phyloP scores from a whole-genome alignment of 2,797 vertebrate species.

The Linurgus olivaceus region DNA sequence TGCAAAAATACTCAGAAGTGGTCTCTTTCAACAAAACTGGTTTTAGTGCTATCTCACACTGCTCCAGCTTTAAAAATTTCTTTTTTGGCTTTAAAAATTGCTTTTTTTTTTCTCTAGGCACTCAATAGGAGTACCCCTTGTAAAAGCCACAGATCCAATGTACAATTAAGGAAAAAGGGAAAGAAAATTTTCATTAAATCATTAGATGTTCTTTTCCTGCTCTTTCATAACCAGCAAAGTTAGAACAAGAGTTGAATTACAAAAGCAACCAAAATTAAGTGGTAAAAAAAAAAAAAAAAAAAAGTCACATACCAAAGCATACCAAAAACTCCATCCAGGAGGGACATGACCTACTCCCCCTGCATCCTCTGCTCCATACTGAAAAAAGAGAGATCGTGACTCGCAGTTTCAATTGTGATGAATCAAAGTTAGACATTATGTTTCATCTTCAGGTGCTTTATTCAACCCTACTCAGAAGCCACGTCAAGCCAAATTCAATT shows the following conservation, averaged over 20 bases:
- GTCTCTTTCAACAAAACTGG: not conserved
- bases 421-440: not conserved
- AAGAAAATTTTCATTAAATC: not conserved
- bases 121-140: not conserved
- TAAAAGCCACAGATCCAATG: not conserved
- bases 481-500: not conserved
- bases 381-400: conserved; percentile 39
- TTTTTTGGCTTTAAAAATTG: not conserved
- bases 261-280: not conserved
- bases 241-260: not conserved
- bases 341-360: conserved; percentile 91
- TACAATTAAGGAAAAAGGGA: not conserved
- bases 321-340: conserved; percentile 94
- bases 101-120: not conserved
- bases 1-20: not conserved
- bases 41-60: not conserved
- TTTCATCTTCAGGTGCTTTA: not conserved
- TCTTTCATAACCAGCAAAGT: not conserved
- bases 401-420: not conserved
- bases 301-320: conserved; percentile 86
- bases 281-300: not conserved
- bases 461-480: not conserved
- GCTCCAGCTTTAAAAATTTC: not conserved
- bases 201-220: not conserved
- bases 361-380: conserved; percentile 89